phyloP scores from a whole-genome alignment of 2,113 vertebrate genomes.

The Ctenodactylus gundi region DNA sequence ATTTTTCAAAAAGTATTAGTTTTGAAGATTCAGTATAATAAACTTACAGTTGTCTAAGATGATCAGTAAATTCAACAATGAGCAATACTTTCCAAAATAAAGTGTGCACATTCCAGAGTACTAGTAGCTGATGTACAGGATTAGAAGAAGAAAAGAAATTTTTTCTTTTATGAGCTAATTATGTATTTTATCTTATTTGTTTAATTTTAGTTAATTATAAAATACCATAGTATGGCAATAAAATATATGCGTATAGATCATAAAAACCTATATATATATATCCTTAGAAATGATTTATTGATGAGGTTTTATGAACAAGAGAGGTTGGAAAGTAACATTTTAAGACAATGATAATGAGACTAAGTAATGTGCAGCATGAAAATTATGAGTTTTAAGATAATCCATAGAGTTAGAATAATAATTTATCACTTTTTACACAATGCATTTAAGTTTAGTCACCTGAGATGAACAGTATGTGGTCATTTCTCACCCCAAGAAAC shows the following conservation, averaged over 20 bases:
- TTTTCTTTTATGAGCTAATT: neutral
- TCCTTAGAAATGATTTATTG: neutral
- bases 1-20: neutral
- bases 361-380: neutral
- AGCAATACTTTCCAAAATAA: neutral
- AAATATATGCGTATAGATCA: neutral
- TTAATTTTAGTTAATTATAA: neutral
- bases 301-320: neutral
- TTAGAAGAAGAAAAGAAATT: neutral
- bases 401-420: neutral
- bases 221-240: neutral
- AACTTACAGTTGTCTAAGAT: neutral
- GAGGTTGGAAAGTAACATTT: neutral
- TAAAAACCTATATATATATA: neutral
- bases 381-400: neutral
- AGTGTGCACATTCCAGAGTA: neutral
- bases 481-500: neutral
- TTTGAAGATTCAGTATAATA: neutral
- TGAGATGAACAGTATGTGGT: neutral
- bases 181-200: neutral
- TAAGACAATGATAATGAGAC: neutral
- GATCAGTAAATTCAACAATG: neutral
- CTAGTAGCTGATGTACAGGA: neutral
- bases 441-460: neutral
- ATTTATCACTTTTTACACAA: neutral